Evolutionary conservation across 2,113 vertebrate species (phyloP).

Genomic region (Hypomesus transpacificus): DNA sequence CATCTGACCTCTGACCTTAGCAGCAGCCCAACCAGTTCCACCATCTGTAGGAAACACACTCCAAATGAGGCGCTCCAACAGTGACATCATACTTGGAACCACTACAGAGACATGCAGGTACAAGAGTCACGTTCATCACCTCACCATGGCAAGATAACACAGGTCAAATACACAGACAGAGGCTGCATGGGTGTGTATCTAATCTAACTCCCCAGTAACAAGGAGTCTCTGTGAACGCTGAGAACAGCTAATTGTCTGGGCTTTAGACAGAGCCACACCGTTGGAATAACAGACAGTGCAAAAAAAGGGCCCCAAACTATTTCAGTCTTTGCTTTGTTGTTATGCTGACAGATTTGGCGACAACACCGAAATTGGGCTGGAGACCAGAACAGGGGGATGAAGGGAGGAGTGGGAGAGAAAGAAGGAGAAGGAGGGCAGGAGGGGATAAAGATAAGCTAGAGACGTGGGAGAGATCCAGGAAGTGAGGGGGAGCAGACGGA

Average conservation of each 20-base stretch:
- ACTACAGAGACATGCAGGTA: background rate
- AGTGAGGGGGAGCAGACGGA: constrained; percentile 13
- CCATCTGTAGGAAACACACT: background rate
- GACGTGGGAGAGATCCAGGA: constrained; percentile 20
- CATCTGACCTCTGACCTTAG: constrained; percentile 19
- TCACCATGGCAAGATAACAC: constrained; percentile 16
- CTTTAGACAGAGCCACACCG: background rate
- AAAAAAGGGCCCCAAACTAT: background rate
- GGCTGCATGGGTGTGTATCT: background rate
- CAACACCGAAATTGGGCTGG: background rate
- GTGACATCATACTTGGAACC: constrained; percentile 29
- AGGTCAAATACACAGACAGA: constrained; percentile 40
- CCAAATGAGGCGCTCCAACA: constrained; percentile 3
- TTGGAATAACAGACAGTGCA: background rate
- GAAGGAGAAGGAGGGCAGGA: background rate
- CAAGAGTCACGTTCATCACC: constrained; percentile 12
- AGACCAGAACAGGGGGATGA: background rate
- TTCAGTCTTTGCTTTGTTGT: background rate
- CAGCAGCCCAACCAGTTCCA: constrained; percentile 23
- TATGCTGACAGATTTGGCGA: background rate
- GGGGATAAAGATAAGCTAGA: background rate
- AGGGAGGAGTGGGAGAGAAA: background rate
- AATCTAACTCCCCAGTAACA: background rate
- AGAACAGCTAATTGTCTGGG: background rate
- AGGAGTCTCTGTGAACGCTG: background rate